Evolutionary conservation across 2,888 invertebrate species (phyloP), one percentile per base, ranked within the genome.

Genomic region (Drosophila neotestacea): DNA sequence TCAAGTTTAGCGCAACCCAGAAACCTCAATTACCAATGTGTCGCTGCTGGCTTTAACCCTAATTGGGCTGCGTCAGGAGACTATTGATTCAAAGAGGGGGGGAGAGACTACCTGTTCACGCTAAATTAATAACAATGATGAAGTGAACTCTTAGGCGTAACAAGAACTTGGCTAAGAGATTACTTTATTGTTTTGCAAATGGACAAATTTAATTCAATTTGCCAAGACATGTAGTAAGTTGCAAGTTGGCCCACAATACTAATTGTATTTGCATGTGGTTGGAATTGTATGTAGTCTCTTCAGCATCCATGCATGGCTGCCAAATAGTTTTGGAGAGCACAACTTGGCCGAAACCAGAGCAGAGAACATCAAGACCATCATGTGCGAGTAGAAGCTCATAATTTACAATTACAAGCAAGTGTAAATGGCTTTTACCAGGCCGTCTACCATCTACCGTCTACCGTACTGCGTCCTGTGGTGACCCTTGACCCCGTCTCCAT

Each of bases 191-290:
- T 64, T 63, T 67, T 47, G 66, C 51, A 68, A 63, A 70, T 67
- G 55, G 51, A 42, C 70, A 70, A 81, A 73, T 65, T 70, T 28
- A 66, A 66, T 66, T 60, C 61, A 50, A 61, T 67, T 67, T 76
- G 44, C 39, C 55, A 38, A 58, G 28, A 47, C 47, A 58, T 47
- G 16, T 16, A 16, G 16, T 16, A 46, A 67, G 38, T 36, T 59
- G 39, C 39, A 41, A 28, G 27, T 39, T 52, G 39, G 32, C 32
- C 32, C 32, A 32, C 32, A 32, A 32, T 61, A 66, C 54, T 86
- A 86, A 85, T 86, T 88, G 78, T 85, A 84, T 86, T 86, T 85
- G 73, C 86, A 88, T 86, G 84, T 80, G 84, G 64, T 50, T 58
- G 52, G 4, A 52, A 47, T 42, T 11, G 27, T 28, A 34, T 11